A percentile compares a stretch with the other conserved stretches of the same genome.
Conservation (phyloP, 2,797 vertebrate genomes). For the Siniperca obscura region DNA sequence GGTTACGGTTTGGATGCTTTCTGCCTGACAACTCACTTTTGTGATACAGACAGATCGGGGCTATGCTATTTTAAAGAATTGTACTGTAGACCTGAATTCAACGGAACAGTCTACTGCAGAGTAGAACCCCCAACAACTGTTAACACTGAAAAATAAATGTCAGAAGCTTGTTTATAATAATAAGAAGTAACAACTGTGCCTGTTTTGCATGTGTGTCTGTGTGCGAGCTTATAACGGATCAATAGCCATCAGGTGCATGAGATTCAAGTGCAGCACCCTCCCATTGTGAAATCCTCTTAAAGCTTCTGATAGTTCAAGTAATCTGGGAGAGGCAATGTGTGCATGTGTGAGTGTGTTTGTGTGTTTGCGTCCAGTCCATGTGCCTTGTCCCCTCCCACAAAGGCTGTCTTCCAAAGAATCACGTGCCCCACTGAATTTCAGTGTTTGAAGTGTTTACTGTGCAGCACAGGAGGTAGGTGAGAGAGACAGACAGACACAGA, state of each 20-base stretch:
- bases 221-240: conserved; percentile 69
- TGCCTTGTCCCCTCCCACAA: conserved; percentile 63
- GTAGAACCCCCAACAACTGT: not conserved
- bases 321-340: conserved; percentile 68
- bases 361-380: conserved; percentile 56
- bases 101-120: not conserved
- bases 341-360: conserved; percentile 39
- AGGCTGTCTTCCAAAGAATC: conserved; percentile 55
- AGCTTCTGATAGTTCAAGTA: conserved; percentile 75
- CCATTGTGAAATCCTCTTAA: conserved; percentile 79
- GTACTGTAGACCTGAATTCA: conserved; percentile 3
- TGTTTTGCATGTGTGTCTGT: conserved; percentile 43
- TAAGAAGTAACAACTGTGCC: conserved; percentile 30
- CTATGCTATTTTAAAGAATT: conserved; percentile 15
- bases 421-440: conserved; percentile 50
- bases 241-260: conserved; percentile 76
- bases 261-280: conserved; percentile 69
- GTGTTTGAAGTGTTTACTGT: conserved; percentile 37
- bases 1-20: conserved; percentile 25
- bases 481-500: conserved; percentile 7
- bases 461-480: conserved; percentile 22
- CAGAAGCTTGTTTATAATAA: conserved; percentile 45
- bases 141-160: conserved; percentile 37
- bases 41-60: conserved; percentile 1
- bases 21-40: conserved; percentile 9